Percentiles rank a stretch among this genome's conserved stretches.
Evolutionary conservation across 2,888 invertebrate species (phyloP).

Genomic region (Adelphocoris suturalis): DNA sequence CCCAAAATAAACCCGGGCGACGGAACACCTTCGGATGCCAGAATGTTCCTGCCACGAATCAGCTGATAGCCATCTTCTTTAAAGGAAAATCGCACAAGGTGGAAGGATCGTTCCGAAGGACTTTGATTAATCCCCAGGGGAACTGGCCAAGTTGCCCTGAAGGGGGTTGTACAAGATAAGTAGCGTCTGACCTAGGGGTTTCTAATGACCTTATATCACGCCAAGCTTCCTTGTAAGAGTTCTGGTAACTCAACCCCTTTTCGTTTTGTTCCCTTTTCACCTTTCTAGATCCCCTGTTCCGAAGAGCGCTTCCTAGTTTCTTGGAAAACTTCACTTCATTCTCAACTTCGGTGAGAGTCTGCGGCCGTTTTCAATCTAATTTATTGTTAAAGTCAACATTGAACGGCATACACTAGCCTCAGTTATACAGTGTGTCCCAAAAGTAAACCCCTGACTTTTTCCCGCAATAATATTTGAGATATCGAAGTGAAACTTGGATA

Average conservation of each 20-base stretch:
- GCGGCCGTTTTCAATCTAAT: too few relatives aligned
- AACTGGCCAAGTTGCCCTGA: neutral
- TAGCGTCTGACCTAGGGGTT: conserved; percentile 25
- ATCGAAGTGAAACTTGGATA: too few relatives aligned
- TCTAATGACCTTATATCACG: conserved; percentile 57
- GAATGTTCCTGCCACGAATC: neutral
- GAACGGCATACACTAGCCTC: too few relatives aligned
- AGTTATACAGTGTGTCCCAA: too few relatives aligned
- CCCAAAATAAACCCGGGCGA: neutral
- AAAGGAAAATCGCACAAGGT: neutral
- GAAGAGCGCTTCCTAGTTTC: neutral
- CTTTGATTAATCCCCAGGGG: conserved; percentile 29
- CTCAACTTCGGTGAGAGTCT: too few relatives aligned
- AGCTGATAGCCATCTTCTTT: conserved; percentile 36
- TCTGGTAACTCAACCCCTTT: conserved; percentile 30
- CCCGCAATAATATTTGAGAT: too few relatives aligned
- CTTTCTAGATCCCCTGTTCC: neutral
- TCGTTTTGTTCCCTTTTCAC: neutral
- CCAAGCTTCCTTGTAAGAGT: conserved; percentile 53
- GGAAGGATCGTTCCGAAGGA: neutral
- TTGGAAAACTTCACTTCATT: too few relatives aligned
- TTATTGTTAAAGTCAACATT: too few relatives aligned
- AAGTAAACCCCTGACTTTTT: too few relatives aligned
- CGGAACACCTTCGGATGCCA: neutral
- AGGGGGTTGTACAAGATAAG: conserved; percentile 43